A percentile compares a stretch with the other conserved stretches of the same genome.
Evolutionary conservation across 37 sponge, comb jelly and placozoan genomes (phyloP).

Genomic region (Eunapius fragilis): DNA sequence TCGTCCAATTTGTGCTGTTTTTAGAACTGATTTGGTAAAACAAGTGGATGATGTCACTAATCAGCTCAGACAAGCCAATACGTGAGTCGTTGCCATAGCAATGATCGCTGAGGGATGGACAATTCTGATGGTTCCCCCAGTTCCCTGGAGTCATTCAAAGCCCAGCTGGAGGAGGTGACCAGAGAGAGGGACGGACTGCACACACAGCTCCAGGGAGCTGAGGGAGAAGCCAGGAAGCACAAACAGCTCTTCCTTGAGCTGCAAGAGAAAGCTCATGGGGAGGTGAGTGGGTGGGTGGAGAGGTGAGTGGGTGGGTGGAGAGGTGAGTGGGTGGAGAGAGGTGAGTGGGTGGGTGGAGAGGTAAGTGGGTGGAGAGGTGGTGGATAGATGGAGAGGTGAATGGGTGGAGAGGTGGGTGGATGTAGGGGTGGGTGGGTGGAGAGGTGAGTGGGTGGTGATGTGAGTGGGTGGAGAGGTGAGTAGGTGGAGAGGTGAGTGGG

Average conservation of each 20-base stretch:
- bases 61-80: neutral
- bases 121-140: neutral
- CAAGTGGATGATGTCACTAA: neutral
- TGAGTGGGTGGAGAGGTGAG: too few species aligned
- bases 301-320: too few species aligned
- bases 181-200: conserved; percentile 44
- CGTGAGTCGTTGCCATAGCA: neutral
- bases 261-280: conserved; percentile 28
- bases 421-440: too few species aligned
- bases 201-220: conserved; percentile 15
- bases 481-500: too few species aligned
- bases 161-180: conserved; percentile 23
- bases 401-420: too few species aligned
- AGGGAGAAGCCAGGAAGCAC: conserved; percentile 34
- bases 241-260: conserved; percentile 47
- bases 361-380: too few species aligned
- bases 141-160: neutral
- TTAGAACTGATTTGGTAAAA: neutral
- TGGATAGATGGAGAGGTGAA: too few species aligned
- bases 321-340: too few species aligned
- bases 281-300: conserved; percentile 17
- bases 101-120: neutral
- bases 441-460: too few species aligned
- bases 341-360: too few species aligned
- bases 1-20: neutral